Evolutionary conservation across 2,888 invertebrate species (phyloP), one percentile per base, ranked within the genome.

Genomic region (Priocnemis perturbator): DNA sequence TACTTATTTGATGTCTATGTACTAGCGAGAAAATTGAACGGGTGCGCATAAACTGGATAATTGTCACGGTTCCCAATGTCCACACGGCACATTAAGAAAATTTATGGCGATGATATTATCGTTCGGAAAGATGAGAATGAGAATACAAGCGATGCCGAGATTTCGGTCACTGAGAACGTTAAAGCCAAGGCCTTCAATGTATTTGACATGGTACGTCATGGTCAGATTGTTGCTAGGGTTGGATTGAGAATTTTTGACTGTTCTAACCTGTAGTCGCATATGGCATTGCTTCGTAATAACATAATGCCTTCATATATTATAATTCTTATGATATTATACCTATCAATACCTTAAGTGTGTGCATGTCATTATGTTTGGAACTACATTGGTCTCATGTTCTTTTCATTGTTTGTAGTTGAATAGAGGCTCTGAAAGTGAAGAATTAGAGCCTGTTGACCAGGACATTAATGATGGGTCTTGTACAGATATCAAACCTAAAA

Each of bases 391-490:
- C n/a, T 26, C 26, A 26, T 3, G 2, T 26, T 5, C 5, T 30
- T 30, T 52, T 14, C 15, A 56, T 14, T n/a, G 15, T 60, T 82
- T 79, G 23, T 76, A 93, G 94, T 87, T 94, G 64, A 93, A 93
- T 88, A 92, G 93, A 82, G 92, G 92, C 79, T 93, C 93, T 75
- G 94, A 93, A 87, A 92, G 93, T 5, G 93, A 93, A 15, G 67
- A 71, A 20, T 1, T 37, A 11, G 37, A 37, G 1, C 37, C 37
- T 37, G 37, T 37, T 9, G 37, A 37, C 37, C 37, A 37, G 37
- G 67, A 72, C 9, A 58, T 93, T 78, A 90, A 90, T 0, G 60
- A 71, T 44, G 61, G 60, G 2, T 58, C 23, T 53, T 30, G 21
- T 26, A 60, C 56, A 0, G 91, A 90, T 44, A 88, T 90, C 2